phyloP scores from a whole-genome alignment of 2,888 invertebrate genomes.

The Drosophila rubida region DNA sequence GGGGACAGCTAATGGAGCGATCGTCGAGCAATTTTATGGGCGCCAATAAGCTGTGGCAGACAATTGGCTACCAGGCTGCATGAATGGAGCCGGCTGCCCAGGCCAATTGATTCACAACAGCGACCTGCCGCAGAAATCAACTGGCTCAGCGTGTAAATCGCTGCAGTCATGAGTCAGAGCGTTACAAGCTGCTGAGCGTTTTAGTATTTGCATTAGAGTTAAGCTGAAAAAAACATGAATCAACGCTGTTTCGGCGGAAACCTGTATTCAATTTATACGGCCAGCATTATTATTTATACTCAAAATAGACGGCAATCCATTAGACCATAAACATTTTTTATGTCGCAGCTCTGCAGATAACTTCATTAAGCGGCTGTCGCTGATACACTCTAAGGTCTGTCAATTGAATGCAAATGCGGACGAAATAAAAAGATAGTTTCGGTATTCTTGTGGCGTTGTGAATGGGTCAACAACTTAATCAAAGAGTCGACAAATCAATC shows the following conservation, averaged over 20 bases:
- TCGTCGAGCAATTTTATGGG: constrained; percentile 74
- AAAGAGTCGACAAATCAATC: constrained; percentile 65
- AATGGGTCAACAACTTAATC: constrained; percentile 70
- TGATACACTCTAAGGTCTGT: constrained; percentile 7
- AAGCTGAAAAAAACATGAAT: not conserved
- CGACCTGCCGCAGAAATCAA: constrained; percentile 43
- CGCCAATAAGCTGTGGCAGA: constrained; percentile 41
- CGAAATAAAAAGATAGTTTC: constrained; percentile 11
- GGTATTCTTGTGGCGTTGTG: constrained; percentile 37
- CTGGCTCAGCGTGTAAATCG: constrained; percentile 74
- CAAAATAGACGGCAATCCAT: constrained; percentile 1
- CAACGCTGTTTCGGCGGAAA: not conserved
- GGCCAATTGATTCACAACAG: constrained; percentile 39
- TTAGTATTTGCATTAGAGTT: not conserved
- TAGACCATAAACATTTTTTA: constrained; percentile 7
- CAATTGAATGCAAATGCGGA: constrained; percentile 42
- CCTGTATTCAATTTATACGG: not conserved
- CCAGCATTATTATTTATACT: not conserved
- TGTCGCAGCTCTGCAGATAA: constrained; percentile 14
- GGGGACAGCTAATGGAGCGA: constrained; percentile 70
- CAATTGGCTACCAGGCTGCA: constrained; percentile 75
- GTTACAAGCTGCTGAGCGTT: not conserved
- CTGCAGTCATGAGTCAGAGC: not conserved
- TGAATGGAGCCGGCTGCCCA: constrained; percentile 55
- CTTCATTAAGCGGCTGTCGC: constrained; percentile 36